A percentile compares a stretch with the other conserved stretches of the same genome.
These are phyloP conservation scores for Rhinogobio ventralis DNA, from an alignment of 2,797 vertebrate species.

Conservation along the genomic window DNA sequence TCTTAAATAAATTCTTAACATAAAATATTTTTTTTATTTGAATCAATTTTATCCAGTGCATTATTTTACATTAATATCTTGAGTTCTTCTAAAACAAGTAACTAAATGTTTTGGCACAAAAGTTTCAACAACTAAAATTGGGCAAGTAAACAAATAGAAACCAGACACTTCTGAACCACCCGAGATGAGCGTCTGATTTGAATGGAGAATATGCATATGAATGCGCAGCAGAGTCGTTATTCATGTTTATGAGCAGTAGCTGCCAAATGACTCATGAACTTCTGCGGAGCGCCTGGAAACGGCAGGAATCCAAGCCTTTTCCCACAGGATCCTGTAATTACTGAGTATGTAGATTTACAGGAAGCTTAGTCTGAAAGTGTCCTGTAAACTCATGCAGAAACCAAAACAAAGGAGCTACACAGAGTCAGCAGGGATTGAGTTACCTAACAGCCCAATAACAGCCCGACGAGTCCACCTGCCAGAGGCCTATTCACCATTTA, in stretches of 20 bases:
- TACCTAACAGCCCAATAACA: neutral
- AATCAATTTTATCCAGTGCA: neutral
- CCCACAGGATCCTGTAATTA: neutral
- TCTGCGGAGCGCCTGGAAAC: slow-evolving; percentile 3
- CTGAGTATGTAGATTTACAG: neutral
- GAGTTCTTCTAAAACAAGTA: neutral
- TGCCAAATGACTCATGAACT: neutral
- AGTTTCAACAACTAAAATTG: no score
- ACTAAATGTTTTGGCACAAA: neutral
- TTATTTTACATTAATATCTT: neutral
- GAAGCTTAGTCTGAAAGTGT: neutral
- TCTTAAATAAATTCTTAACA: no score
- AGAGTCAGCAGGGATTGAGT: neutral
- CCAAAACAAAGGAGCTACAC: neutral
- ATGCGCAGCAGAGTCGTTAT: neutral
- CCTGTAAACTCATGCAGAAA: neutral
- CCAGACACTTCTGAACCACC: neutral
- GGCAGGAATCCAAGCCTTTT: neutral
- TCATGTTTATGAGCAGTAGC: slow-evolving; percentile 20
- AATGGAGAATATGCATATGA: neutral
- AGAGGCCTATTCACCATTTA: neutral
- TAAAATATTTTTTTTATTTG: neutral
- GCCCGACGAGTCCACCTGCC: neutral
- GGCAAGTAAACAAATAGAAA: neutral
- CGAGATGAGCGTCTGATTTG: neutral